Percentiles rank a stretch among this genome's conserved stretches.
phyloP scores from a whole-genome alignment of 2,113 vertebrate genomes.

The Colossoma macropomum region DNA sequence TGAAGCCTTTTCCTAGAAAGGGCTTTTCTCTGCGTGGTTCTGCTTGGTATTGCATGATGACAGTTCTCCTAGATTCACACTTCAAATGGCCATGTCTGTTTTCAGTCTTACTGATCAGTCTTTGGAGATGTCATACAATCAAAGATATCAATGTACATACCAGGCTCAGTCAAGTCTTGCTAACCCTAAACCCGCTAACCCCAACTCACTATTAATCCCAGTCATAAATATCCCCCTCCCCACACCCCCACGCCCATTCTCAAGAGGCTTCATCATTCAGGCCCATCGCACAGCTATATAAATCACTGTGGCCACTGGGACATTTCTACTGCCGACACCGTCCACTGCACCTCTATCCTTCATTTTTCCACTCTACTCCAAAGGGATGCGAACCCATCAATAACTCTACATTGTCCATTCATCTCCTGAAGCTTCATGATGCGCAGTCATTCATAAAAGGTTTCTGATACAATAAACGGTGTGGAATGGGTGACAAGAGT shows the following conservation, averaged over 20 bases:
- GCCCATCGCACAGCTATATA: not conserved
- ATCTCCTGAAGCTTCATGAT: not conserved
- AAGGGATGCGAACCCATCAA: not conserved
- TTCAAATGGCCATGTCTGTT: too few relatives aligned
- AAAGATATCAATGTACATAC: not conserved
- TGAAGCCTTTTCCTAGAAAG: too few relatives aligned
- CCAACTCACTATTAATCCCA: not conserved
- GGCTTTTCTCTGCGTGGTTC: too few relatives aligned
- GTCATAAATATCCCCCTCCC: not conserved
- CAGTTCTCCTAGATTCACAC: too few relatives aligned
- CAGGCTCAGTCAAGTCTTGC: not conserved
- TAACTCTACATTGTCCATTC: not conserved
- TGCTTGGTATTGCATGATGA: too few relatives aligned
- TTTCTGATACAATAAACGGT: conserved; percentile 4
- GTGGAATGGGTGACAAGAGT: not conserved
- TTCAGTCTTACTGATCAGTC: too few relatives aligned
- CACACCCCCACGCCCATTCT: not conserved
- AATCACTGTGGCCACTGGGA: not conserved
- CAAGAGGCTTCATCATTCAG: not conserved
- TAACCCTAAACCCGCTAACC: not conserved
- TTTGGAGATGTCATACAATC: too few relatives aligned
- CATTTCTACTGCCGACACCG: not conserved
- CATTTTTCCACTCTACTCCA: not conserved
- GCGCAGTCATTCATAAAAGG: not conserved
- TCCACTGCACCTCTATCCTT: conserved; percentile 17